Evolutionary conservation across 2,113 vertebrate species (phyloP), one percentile per base, ranked within the genome.

Genomic region (Colossoma macropomum): DNA sequence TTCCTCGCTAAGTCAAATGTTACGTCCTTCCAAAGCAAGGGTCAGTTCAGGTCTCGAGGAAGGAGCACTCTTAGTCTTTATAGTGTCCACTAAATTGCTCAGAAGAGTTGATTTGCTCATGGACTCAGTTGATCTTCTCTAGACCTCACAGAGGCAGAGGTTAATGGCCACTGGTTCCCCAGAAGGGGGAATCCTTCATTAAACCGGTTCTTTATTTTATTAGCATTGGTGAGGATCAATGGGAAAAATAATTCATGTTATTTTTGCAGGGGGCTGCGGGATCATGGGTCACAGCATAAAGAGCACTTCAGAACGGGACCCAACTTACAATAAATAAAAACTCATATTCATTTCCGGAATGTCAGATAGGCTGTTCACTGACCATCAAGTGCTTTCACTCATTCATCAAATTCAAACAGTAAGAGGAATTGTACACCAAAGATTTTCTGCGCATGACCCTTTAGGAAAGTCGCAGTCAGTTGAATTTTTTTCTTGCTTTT

Each of bases 201-300:
- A 95, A 94, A 94, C 85, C 7, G 28, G 56, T 77, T 88, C 81
- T 95, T 92, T 84, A 91, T 94, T 95, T 95, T 95, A 94, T 94
- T 95, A 95, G 89, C 87, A 90, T 76, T 90, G 91, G 92, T 93
- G 90, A 90, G 90, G 87, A 95, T 96, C 92, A 90, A 95, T 95
- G 92, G 87, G 56, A 91, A 85, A 91, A 93, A 95, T 83, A 86
- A 92, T 95, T 92, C 84, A 88, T 93, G 91, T 74, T 41, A 23
- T 78, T 66, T 92, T 93, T 94, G 89, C 88, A 91, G 91, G 87
- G 90, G 86, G 93, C 79, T 82, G 85, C 76, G 83, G 81, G 88
- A 88, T 89, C 86, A 92, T 89, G 92, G 90, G 93, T 92, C 92
- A 94, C 85, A 81, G 88, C 84, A 93, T 93, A 91, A 93, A 94